Evolutionary conservation across 1,140 invertebrate species (phyloP).

Genomic region (Trichomalopsis sarcophagae): DNA sequence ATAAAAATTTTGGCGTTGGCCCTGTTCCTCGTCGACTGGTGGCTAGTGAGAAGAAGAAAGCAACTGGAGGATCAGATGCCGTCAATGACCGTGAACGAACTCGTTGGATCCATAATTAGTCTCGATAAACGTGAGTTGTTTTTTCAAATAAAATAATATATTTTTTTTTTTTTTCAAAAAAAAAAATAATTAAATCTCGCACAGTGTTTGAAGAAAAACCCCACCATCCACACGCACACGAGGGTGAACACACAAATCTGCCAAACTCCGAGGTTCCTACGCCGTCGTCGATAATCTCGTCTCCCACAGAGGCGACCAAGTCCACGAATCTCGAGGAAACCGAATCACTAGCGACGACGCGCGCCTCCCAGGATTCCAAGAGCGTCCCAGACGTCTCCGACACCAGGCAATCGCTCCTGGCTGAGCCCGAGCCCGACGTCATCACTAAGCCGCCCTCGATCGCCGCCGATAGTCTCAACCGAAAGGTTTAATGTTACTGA

Average conservation of each 20-base stretch:
- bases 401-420: constrained; percentile 61
- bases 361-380: constrained; percentile 59
- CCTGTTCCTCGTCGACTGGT: constrained; percentile 92
- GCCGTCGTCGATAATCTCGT: constrained; percentile 69
- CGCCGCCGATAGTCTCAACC: constrained; percentile 60
- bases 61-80: constrained; percentile 84
- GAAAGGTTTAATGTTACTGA: constrained; percentile 65
- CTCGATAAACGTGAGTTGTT: constrained; percentile 85
- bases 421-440: constrained; percentile 59
- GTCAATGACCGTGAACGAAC: constrained; percentile 83
- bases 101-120: constrained; percentile 90
- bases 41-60: constrained; percentile 86
- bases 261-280: constrained; percentile 64
- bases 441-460: constrained; percentile 59
- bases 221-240: constrained; percentile 61
- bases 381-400: constrained; percentile 61
- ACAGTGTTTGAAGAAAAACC: constrained; percentile 82
- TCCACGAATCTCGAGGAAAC: constrained; percentile 68
- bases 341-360: constrained; percentile 61
- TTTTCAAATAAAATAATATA: not conserved
- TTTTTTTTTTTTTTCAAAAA: too few species aligned
- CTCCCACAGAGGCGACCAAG: constrained; percentile 70
- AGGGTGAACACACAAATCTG: constrained; percentile 59
- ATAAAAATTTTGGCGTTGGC: constrained; percentile 91
- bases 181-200: constrained; percentile 33